These are phyloP conservation scores for Harpagifer antarcticus DNA, from an alignment of 2,797 vertebrate species.

Conservation along the genomic window DNA sequence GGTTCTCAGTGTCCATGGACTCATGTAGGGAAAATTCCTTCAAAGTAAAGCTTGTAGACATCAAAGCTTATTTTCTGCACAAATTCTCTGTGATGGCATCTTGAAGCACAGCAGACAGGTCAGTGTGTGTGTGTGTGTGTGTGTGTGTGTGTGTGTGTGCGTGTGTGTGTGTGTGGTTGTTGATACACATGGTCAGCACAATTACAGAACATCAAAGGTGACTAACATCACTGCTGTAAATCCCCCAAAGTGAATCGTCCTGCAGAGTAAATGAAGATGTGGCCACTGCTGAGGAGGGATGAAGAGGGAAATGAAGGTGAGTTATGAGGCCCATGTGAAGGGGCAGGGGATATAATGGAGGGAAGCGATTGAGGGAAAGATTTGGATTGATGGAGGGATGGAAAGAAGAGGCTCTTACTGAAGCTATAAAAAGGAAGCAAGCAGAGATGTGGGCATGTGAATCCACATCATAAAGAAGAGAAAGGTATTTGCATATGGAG, in stretches of 20 bases:
- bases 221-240: slow-evolving; percentile 57
- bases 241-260: slow-evolving; percentile 57
- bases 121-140: slow-evolving; percentile 19
- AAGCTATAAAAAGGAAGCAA: slow-evolving; percentile 43
- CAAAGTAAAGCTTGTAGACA: slow-evolving; percentile 70
- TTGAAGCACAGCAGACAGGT: slow-evolving; percentile 54
- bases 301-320: slow-evolving; percentile 42
- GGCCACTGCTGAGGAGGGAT: slow-evolving; percentile 21
- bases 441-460: slow-evolving; percentile 49
- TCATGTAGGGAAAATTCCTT: slow-evolving; percentile 58
- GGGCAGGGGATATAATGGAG: slow-evolving; percentile 33
- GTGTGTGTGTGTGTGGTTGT: slow-evolving; percentile 28
- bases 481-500: slow-evolving; percentile 75
- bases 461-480: slow-evolving; percentile 60
- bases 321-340: slow-evolving; percentile 32
- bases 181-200: slow-evolving; percentile 66
- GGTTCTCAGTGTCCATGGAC: slow-evolving; percentile 31
- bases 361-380: slow-evolving; percentile 38
- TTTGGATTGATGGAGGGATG: slow-evolving; percentile 48
- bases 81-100: slow-evolving; percentile 66
- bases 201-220: slow-evolving; percentile 74
- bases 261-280: slow-evolving; percentile 48
- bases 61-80: slow-evolving; percentile 60
- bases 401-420: slow-evolving; percentile 40
- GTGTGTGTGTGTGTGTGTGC: slow-evolving; percentile 18